phyloP scores from a whole-genome alignment of 2,113 vertebrate species.

The Ceratotherium simum region DNA sequence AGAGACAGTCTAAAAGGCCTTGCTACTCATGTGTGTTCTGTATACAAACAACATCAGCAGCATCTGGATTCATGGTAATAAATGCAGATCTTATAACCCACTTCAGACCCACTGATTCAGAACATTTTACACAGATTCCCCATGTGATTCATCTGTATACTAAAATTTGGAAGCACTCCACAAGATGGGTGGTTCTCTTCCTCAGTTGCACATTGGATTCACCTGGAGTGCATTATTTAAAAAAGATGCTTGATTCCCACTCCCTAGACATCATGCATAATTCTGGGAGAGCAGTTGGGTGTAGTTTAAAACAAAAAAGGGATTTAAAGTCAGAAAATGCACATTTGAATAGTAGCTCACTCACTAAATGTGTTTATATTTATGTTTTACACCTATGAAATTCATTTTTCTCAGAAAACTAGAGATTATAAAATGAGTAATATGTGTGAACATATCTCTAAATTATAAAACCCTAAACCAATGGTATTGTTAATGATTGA shows the following conservation, averaged over 20 bases:
- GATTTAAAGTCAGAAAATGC: neutral
- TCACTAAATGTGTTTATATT: neutral
- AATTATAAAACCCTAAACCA: conserved; percentile 1
- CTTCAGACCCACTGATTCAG: neutral
- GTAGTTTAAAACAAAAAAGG: neutral
- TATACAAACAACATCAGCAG: neutral
- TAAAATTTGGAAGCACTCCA: neutral
- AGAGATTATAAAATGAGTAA: conserved; percentile 7
- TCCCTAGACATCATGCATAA: neutral
- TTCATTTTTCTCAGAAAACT: conserved; percentile 40
- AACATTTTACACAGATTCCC: neutral
- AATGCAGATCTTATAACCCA: neutral
- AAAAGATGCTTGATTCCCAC: neutral
- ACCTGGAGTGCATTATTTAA: neutral
- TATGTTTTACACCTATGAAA: neutral
- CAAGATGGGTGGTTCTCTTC: neutral
- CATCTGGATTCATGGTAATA: neutral
- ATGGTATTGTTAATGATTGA: neutral
- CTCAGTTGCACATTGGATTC: neutral
- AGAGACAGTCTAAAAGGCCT: neutral
- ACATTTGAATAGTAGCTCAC: neutral
- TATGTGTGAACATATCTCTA: neutral
- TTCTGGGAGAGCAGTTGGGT: neutral
- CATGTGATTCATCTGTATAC: no score
- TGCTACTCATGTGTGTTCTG: neutral